A percentile compares a stretch with the other conserved stretches of the same genome.
Evolutionary conservation across 2,113 vertebrate genomes (phyloP).

Genomic region (Tiliqua scincoides): DNA sequence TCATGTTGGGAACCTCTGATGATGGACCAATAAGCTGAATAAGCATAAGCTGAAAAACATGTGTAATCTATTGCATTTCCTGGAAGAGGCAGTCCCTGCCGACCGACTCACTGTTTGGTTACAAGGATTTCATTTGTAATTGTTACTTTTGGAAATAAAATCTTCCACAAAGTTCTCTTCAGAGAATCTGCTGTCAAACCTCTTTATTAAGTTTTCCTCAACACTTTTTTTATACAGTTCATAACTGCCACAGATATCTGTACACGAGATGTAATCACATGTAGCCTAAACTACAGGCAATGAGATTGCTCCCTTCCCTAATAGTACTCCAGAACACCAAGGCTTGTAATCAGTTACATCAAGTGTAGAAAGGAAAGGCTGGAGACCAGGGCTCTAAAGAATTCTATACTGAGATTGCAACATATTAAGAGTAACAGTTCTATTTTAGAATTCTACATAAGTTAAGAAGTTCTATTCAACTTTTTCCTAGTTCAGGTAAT

Average conservation of each 20-base stretch:
- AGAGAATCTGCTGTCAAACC: too few species aligned
- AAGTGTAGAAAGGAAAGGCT: not conserved
- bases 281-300: not conserved
- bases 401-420: slow-evolving; percentile 18
- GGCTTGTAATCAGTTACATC: not conserved
- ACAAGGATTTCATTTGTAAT: too few species aligned
- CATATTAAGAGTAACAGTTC: not conserved
- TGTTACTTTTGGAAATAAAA: not conserved
- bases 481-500: slow-evolving; percentile 32
- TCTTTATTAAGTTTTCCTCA: too few species aligned
- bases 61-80: too few species aligned
- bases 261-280: not conserved
- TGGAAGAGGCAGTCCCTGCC: too few species aligned
- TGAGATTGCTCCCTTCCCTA: not conserved
- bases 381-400: not conserved
- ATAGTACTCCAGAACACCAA: not conserved
- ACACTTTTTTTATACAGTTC: not conserved
- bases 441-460: slow-evolving; percentile 14
- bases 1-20: too few species aligned
- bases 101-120: too few species aligned
- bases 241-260: not conserved
- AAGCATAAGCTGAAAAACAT: too few species aligned
- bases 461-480: slow-evolving; percentile 29
- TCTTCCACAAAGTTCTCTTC: too few species aligned
- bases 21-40: too few species aligned